Evolutionary conservation across 2,888 invertebrate genomes (phyloP), one percentile per base, ranked within the genome.

Genomic region (Erebia epiphron): DNA sequence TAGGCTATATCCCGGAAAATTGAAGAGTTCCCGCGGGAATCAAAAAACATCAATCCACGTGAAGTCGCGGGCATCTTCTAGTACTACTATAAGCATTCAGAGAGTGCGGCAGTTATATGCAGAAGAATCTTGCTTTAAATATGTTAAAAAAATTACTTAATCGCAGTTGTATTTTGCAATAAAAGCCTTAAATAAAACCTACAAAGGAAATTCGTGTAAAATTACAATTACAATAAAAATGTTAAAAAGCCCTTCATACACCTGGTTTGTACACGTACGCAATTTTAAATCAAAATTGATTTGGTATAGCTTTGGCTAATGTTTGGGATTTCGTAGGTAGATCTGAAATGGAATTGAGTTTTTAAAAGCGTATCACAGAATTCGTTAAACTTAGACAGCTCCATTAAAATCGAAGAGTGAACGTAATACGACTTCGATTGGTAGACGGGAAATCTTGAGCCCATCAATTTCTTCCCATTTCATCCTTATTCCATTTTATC

Each of bases 371-470:
- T 49, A 46, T 10, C 62, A 63, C 49, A 41, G 62, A 68, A 62
- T 69, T 73, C 67, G 63, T 66, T 58, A 69, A 64, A 68, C 49
- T 71, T 69, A 68, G 71, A 73, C 66, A 71, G 66, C 35, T 71
- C 73, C 67, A 73, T 73, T 73, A 73, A 73, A 73, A 71, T 63
- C 41, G 71, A 68, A 65, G 61, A 65, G 52, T 68, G 68, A 71
- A 63, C 71, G 63, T 66, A 71, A 68, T 68, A 73, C 68, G 60
- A 67, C 63, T 72, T 67, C 58, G 43, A 70, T 72, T 72, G 70
- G 72, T 70, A 68, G 65, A 64, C 54, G 62, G 57, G 54, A 54
- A 52, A 64, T 70, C 69, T 72, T 49, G 65, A 70, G 68, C 68
- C 68, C 66, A 61, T 68, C 67, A 61, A 68, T 70, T 73, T 70